Conservation (phyloP, 2,113 vertebrate species). For the Oreochromis niloticus region DNA sequence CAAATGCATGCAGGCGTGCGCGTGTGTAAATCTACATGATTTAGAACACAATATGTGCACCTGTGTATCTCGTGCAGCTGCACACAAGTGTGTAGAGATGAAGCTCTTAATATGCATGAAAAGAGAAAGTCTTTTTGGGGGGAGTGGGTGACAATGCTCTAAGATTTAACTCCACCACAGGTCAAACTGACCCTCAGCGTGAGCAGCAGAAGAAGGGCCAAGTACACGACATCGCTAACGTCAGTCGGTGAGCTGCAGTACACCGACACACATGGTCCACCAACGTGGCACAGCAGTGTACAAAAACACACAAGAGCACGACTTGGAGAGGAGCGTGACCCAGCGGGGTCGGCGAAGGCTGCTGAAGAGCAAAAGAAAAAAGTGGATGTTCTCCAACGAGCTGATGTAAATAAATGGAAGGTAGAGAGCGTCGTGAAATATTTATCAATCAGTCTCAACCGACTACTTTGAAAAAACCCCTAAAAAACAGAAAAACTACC, state of each 20-base stretch:
- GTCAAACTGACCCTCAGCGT: slow-evolving; percentile 53
- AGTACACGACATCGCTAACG: slow-evolving; percentile 32
- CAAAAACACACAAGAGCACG: background rate
- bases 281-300: slow-evolving; percentile 12
- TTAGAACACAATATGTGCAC: background rate
- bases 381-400: background rate
- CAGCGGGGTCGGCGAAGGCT: background rate
- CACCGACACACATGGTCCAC: slow-evolving; percentile 3
- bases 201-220: slow-evolving; percentile 19
- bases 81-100: background rate
- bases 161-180: background rate
- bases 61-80: background rate
- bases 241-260: slow-evolving; percentile 24
- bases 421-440: background rate
- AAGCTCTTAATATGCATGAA: background rate
- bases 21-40: background rate
- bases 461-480: background rate
- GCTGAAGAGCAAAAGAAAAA: background rate
- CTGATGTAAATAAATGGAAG: background rate
- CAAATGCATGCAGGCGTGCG: background rate
- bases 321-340: background rate
- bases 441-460: background rate
- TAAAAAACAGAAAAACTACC: background rate
- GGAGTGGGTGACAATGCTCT: background rate
- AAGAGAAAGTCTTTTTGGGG: background rate